A percentile compares a stretch with the other conserved stretches of the same genome.
Conservation (phyloP, 2,888 invertebrate species). For the Sarcophaga rosellei region DNA sequence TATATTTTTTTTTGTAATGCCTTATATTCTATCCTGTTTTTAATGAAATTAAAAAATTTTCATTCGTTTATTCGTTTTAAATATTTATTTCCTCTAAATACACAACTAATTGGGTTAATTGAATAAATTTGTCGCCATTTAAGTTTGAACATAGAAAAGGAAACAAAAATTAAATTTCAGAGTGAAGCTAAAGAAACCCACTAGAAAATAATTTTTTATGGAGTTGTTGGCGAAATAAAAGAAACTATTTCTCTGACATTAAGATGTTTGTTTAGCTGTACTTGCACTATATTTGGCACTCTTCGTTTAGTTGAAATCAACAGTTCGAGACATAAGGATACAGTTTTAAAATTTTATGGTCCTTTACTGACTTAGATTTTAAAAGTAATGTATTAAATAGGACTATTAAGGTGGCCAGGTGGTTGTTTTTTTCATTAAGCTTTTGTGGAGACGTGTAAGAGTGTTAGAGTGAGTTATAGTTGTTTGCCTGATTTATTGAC, state of each 20-base stretch:
- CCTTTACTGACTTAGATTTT: too few relatives aligned
- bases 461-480: too few relatives aligned
- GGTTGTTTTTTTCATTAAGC: too few relatives aligned
- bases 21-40: background rate
- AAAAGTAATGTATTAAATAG: too few relatives aligned
- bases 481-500: too few relatives aligned
- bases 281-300: constrained; percentile 8
- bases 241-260: constrained; percentile 40
- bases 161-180: background rate
- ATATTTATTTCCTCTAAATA: constrained; percentile 14
- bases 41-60: background rate
- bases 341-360: too few relatives aligned
- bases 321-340: too few relatives aligned
- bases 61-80: constrained; percentile 1
- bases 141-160: background rate
- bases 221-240: background rate
- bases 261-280: constrained; percentile 39
- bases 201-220: too few relatives aligned
- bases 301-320: background rate
- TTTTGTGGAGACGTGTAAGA: too few relatives aligned
- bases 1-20: background rate
- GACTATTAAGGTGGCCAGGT: too few relatives aligned
- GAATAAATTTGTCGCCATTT: constrained; percentile 40
- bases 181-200: too few relatives aligned
- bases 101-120: constrained; percentile 56